These are phyloP conservation scores for Macaca mulatta DNA, from an alignment of 2,113 vertebrate species.

Conservation along the genomic window DNA sequence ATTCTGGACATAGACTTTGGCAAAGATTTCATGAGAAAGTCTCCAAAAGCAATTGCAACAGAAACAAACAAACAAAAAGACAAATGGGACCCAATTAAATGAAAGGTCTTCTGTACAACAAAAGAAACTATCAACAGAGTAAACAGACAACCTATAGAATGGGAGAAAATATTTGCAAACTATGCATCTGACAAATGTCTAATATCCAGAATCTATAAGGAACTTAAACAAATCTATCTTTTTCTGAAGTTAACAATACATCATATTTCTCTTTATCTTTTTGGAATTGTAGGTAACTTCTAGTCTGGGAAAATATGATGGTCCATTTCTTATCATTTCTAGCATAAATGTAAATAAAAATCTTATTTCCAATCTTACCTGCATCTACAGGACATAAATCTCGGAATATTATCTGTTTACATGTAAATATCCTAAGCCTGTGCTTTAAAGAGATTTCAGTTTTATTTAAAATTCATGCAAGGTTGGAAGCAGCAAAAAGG, in stretches of 20 bases:
- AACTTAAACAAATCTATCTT: neutral
- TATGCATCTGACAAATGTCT: too few relatives aligned
- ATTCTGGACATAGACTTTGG: too few relatives aligned
- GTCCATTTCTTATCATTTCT: slow-evolving; percentile 42
- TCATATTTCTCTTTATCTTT: neutral
- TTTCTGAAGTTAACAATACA: neutral
- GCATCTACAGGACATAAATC: neutral
- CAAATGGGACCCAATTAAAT: too few relatives aligned
- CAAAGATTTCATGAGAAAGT: too few relatives aligned
- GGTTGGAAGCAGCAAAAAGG: slow-evolving; percentile 37
- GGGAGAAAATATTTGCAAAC: too few relatives aligned
- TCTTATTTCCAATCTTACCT: neutral
- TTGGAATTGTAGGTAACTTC: neutral
- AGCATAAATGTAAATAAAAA: slow-evolving; percentile 33
- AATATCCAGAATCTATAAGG: too few relatives aligned
- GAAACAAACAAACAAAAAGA: too few relatives aligned
- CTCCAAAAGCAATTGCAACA: too few relatives aligned
- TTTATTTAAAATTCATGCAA: slow-evolving; percentile 70
- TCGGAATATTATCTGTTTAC: slow-evolving; percentile 43
- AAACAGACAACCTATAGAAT: too few relatives aligned
- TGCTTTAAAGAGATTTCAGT: slow-evolving; percentile 45
- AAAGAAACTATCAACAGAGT: too few relatives aligned
- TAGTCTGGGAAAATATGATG: neutral
- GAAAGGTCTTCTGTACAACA: too few relatives aligned
- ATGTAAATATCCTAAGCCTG: slow-evolving; percentile 41